These are phyloP conservation scores for Pseudococcus jackbeardsleyi DNA, from an alignment of 2,888 invertebrate genomes.

Conservation along the genomic window DNA sequence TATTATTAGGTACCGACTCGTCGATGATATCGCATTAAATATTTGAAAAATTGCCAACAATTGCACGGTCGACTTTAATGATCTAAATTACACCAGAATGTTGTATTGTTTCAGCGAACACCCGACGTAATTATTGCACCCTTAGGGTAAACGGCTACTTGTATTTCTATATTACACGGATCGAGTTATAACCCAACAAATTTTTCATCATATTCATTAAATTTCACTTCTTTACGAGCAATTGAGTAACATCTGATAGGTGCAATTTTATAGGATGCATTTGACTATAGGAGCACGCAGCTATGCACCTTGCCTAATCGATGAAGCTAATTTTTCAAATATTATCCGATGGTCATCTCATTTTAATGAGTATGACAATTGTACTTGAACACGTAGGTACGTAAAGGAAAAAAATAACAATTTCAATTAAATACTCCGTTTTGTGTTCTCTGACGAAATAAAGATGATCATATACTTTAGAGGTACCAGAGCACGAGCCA, in stretches of 20 bases:
- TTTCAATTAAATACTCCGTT: neutral
- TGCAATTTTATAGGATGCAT: neutral
- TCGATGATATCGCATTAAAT: neutral
- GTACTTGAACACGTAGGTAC: neutral
- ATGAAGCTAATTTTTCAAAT: neutral
- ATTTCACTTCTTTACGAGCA: neutral
- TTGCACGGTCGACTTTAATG: neutral
- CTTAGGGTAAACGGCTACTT: neutral
- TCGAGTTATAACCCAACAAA: neutral
- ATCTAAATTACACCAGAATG: neutral
- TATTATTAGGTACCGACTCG: neutral
- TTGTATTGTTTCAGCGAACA: neutral
- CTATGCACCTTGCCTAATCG: neutral
- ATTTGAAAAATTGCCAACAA: neutral
- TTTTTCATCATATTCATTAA: neutral
- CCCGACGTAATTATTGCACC: neutral
- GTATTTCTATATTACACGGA: neutral
- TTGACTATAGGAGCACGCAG: neutral
- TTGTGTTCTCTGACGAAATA: neutral
- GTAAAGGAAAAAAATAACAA: neutral
- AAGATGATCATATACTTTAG: neutral
- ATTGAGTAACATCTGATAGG: neutral
- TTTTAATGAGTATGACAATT: conserved; percentile 3
- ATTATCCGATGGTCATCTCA: conserved; percentile 6
- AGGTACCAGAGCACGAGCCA: neutral